Evolutionary conservation across 2,113 vertebrate species (phyloP), one percentile per base, ranked within the genome.

Genomic region (Mustela lutreola): DNA sequence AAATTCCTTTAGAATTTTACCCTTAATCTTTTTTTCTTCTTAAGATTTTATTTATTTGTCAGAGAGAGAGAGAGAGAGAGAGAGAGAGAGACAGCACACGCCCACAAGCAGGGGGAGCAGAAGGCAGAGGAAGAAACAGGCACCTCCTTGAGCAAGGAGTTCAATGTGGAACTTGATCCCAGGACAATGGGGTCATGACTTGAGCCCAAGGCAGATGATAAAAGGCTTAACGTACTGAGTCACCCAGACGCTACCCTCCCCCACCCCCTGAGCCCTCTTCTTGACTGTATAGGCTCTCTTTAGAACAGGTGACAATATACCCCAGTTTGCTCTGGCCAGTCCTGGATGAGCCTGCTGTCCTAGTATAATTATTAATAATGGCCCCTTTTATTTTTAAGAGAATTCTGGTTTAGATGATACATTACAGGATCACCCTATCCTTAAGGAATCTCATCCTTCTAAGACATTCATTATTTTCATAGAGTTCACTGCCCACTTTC

Each of bases 361-460:
- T 73, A 21, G 56, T 53, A 31, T 60, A 89, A 96, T 67, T 56
- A 91, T 79, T 94, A 92, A 67, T 58, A 45, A 75, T 12, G 48
- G 84, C 4, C 63, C 24, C 48, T 85, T 85, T 89, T 75, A 71
- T 71, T 92, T 82, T 84, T n/a, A 71, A 73, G 39, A 93, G 11
- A 73, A 22, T 67, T 95, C 12, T 92, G 33, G 36, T 89, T 58
- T 65, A 89, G 14, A 67, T 31, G 26, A 65, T 31, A 75, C 58
- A 45, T 80, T 60, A 58, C 14, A 60, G 33, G 31, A 11, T 65
- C 28, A 75, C 18, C 45, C 18, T 63, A 91, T 21, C 16, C 14
- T 60, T 81, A 63, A 18, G 42, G 71, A 31, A 94, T 18, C 42
- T 39, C 31, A 91, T 63, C 8, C 33, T 84, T 97, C n/a, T 84